phyloP scores from a whole-genome alignment of 2,888 invertebrate species.

The Antitype chi region DNA sequence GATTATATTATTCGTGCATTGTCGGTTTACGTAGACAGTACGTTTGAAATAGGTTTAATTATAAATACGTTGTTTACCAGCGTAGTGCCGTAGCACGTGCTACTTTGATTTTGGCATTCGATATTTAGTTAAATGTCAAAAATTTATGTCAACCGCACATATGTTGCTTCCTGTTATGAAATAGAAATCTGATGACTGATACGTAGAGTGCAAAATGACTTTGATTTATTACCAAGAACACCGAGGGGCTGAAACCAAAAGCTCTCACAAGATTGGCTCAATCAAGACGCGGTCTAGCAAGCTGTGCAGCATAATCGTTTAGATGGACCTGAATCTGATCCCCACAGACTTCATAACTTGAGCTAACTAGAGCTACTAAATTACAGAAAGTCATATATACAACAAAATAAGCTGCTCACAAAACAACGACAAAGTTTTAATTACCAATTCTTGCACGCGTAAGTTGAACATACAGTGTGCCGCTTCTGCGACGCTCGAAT shows the following conservation, averaged over 20 bases:
- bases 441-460: constrained; percentile 24
- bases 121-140: constrained; percentile 36
- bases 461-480: constrained; percentile 29
- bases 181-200: neutral
- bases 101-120: constrained; percentile 24
- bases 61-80: constrained; percentile 16
- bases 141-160: constrained; percentile 21
- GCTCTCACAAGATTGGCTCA: neutral
- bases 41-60: neutral
- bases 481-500: constrained; percentile 61
- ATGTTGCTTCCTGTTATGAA: constrained; percentile 29
- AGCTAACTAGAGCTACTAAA: neutral
- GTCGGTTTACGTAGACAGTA: constrained; percentile 42
- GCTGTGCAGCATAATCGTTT: neutral
- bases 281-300: neutral
- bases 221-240: neutral
- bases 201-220: neutral
- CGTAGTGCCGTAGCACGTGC: constrained; percentile 10
- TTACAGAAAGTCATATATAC: no score
- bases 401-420: neutral
- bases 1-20: constrained; percentile 74
- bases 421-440: constrained; percentile 35
- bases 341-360: neutral
- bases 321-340: neutral
- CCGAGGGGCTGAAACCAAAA: neutral